Evolutionary conservation across 2,113 vertebrate species (phyloP).

Genomic region (Takifugu bimaculatus): DNA sequence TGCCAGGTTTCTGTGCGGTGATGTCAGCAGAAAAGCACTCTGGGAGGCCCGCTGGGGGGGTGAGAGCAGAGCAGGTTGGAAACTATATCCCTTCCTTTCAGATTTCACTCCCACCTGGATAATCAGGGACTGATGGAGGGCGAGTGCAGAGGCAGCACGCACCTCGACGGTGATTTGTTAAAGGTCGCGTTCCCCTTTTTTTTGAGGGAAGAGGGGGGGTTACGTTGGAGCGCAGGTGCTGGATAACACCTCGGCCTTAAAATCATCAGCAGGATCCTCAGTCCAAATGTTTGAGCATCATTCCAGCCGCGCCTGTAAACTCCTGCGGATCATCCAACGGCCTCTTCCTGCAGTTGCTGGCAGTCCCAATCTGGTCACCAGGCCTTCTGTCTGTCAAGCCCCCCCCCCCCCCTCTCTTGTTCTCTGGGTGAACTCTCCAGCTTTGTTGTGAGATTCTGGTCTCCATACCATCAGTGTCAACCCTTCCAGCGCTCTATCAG

Average conservation of each 20-base stretch:
- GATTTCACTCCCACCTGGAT: slow-evolving; percentile 75
- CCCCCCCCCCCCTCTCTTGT: slow-evolving; percentile 66
- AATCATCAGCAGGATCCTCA: slow-evolving; percentile 6
- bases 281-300: slow-evolving; percentile 20
- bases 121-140: slow-evolving; percentile 56
- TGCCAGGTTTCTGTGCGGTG: slow-evolving; percentile 73
- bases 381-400: slow-evolving; percentile 69
- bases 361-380: slow-evolving; percentile 73
- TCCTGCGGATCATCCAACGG: slow-evolving; percentile 48
- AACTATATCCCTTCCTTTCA: slow-evolving; percentile 44
- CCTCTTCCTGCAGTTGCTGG: slow-evolving; percentile 49
- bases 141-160: slow-evolving; percentile 12
- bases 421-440: slow-evolving; percentile 77
- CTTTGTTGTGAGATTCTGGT: slow-evolving; percentile 76
- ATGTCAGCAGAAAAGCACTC: slow-evolving; percentile 79
- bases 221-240: slow-evolving; percentile 41
- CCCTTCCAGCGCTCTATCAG: slow-evolving; percentile 68
- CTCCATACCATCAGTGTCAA: slow-evolving; percentile 70
- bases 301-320: slow-evolving; percentile 31
- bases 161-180: slow-evolving; percentile 45
- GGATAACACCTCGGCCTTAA: slow-evolving; percentile 2
- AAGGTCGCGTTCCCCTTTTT: slow-evolving; percentile 4
- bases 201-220: slow-evolving; percentile 36
- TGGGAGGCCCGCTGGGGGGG: slow-evolving; percentile 64
- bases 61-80: slow-evolving; percentile 68